Conservation (phyloP, 2,797 vertebrate species). For the Bryconaethiops microstoma region DNA sequence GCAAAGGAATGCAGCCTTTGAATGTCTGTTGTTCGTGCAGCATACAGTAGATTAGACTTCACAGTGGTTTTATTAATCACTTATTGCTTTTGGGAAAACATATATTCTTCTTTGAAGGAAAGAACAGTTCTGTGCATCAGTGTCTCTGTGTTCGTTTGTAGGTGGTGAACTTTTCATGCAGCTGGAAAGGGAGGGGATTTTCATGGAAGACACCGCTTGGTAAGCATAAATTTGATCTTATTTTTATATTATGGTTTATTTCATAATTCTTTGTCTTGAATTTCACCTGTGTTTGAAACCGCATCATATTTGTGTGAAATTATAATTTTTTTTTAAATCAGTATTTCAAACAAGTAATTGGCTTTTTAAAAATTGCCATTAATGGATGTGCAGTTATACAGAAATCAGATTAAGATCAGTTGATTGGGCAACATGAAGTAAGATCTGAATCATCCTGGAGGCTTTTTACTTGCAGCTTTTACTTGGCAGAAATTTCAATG, state of each 20-base stretch:
- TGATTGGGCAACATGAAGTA: constrained; percentile 22
- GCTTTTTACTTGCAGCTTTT: constrained; percentile 87
- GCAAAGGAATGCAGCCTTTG: background rate
- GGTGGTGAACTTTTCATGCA: constrained; percentile 99
- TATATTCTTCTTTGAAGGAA: constrained; percentile 24
- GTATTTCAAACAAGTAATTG: too few species aligned
- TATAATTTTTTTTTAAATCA: background rate
- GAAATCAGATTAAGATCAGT: background rate
- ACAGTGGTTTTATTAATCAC: background rate
- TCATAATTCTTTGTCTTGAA: background rate
- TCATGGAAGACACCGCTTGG: constrained; percentile 99
- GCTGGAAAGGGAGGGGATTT: constrained; percentile 98
- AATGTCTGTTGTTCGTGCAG: constrained; percentile 20
- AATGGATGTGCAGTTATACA: background rate
- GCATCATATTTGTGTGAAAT: background rate
- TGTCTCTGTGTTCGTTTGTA: constrained; percentile 62
- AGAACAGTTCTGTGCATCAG: too few species aligned
- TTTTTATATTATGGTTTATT: background rate
- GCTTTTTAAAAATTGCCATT: background rate
- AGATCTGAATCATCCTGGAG: constrained; percentile 53
- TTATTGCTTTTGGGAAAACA: background rate
- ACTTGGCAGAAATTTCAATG: constrained; percentile 99
- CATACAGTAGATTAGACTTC: background rate
- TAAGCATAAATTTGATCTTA: constrained; percentile 68
- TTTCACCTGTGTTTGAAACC: background rate